These are phyloP conservation scores for Apis laboriosa DNA, from an alignment of 1,140 invertebrate species.

Conservation along the genomic window DNA sequence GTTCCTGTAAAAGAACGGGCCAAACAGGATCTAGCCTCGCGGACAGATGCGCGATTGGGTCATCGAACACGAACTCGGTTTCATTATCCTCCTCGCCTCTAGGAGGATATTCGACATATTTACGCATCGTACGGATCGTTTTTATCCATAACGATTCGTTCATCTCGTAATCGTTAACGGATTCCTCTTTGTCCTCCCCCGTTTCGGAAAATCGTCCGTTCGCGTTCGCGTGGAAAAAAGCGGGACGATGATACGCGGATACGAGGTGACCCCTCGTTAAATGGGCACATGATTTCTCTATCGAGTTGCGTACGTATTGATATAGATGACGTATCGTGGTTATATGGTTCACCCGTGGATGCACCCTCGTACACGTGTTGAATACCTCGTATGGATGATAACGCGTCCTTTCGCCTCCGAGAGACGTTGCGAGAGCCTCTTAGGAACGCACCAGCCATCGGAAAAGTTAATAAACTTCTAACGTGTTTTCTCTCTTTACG, in stretches of 20 bases:
- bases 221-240: no score
- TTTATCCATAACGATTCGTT: no score
- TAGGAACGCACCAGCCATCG: neutral
- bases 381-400: conserved; percentile 26
- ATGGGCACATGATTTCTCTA: no score
- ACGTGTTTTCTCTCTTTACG: conserved; percentile 22
- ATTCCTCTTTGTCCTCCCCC: neutral
- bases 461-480: conserved; percentile 1
- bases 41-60: conserved; percentile 47
- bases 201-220: no score
- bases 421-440: neutral
- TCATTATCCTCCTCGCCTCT: neutral
- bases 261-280: no score
- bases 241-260: no score
- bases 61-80: neutral
- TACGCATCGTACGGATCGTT: neutral
- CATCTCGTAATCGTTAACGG: neutral
- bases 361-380: conserved; percentile 39
- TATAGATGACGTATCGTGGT: no score
- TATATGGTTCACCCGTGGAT: neutral
- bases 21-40: conserved; percentile 62
- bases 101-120: no score
- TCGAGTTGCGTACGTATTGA: no score
- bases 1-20: conserved; percentile 60
- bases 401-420: conserved; percentile 26